Evolutionary conservation across 1,140 invertebrate genomes (phyloP).

Genomic region (Pseudomyrmex concolor): DNA sequence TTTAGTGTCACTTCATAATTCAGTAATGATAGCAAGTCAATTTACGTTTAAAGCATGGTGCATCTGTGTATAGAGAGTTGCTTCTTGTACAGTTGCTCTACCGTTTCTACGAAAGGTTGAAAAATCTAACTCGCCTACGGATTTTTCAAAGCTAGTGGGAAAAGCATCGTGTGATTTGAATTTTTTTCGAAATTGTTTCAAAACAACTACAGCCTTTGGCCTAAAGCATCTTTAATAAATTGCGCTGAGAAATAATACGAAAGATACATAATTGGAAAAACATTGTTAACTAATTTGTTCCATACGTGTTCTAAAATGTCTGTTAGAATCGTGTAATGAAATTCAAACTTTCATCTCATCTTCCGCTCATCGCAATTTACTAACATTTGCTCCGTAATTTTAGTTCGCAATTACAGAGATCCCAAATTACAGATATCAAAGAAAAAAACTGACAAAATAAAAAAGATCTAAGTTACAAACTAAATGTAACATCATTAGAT

Average conservation of each 20-base stretch:
- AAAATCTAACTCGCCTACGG: conserved; percentile 31
- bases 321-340: neutral
- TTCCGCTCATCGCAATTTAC: conserved; percentile 1
- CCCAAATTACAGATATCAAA: conserved; percentile 4
- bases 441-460: neutral
- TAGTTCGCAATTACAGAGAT: no score
- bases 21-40: conserved; percentile 2
- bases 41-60: conserved; percentile 26
- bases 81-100: conserved; percentile 32
- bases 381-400: neutral
- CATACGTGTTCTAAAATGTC: neutral
- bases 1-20: neutral
- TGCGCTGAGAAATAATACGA: no score
- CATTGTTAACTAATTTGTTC: neutral
- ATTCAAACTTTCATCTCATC: neutral
- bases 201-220: conserved; percentile 31
- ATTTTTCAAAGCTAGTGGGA: conserved; percentile 4
- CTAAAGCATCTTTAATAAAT: neutral
- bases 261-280: no score
- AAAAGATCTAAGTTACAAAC: neutral
- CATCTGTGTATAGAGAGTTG: neutral
- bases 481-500: neutral
- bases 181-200: neutral
- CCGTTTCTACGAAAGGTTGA: conserved; percentile 43
- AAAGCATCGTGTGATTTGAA: conserved; percentile 47